Percentiles rank a stretch among this genome's conserved stretches.
Conservation (phyloP, 2,797 vertebrate species). For the Chelon labrosus region DNA sequence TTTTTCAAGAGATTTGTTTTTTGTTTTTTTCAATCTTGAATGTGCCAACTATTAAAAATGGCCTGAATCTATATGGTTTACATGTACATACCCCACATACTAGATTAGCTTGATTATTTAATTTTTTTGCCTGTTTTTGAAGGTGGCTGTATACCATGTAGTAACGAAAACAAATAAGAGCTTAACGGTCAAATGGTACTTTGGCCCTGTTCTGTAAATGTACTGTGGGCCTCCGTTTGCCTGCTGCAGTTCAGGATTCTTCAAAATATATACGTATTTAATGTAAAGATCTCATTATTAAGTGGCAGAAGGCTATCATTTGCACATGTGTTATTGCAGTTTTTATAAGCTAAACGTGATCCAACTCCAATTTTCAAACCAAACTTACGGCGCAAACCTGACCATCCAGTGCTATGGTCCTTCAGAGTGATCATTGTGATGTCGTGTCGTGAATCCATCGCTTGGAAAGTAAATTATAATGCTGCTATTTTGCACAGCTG, state of each 20-base stretch:
- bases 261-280: slow-evolving; percentile 50
- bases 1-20: slow-evolving; percentile 45
- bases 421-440: slow-evolving; percentile 48
- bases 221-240: slow-evolving; percentile 28
- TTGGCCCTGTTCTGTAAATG: slow-evolving; percentile 51
- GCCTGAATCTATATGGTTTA: slow-evolving; percentile 75
- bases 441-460: slow-evolving; percentile 68
- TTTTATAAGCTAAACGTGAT: slow-evolving; percentile 63
- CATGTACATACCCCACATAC: slow-evolving; percentile 69
- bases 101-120: slow-evolving; percentile 31
- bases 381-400: slow-evolving; percentile 31
- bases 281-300: slow-evolving; percentile 28
- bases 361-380: slow-evolving; percentile 46
- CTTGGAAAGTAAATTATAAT: slow-evolving; percentile 70
- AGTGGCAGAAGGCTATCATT: slow-evolving; percentile 37
- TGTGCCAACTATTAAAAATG: slow-evolving; percentile 84
- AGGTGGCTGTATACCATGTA: slow-evolving; percentile 33
- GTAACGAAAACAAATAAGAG: slow-evolving; percentile 39
- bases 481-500: slow-evolving; percentile 81
- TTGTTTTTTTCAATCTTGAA: slow-evolving; percentile 64
- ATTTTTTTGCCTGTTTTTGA: slow-evolving; percentile 46
- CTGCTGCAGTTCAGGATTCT: slow-evolving; percentile 38
- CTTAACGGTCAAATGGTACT: slow-evolving; percentile 35
- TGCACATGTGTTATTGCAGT: slow-evolving; percentile 52
- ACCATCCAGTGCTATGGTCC: slow-evolving; percentile 49